Percentiles rank a stretch among this genome's conserved stretches.
These are phyloP conservation scores for Echinometra lucunter DNA, from an alignment of 53 echinoderm and acorn worm species.

Conservation along the genomic window DNA sequence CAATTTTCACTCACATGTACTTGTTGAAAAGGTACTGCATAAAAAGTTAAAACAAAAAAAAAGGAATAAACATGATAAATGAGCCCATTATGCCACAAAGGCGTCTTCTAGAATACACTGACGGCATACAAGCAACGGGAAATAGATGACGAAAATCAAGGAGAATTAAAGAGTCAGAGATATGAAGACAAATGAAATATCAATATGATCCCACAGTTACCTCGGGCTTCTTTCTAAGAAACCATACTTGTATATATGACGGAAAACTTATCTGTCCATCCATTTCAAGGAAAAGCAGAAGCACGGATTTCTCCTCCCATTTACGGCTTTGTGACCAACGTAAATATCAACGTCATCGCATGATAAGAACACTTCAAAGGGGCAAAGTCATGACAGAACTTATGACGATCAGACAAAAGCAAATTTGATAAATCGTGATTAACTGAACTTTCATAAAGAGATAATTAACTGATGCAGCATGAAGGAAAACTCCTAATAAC, in stretches of 20 bases:
- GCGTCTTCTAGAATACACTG: no score
- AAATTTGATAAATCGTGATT: not conserved
- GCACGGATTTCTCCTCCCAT: not conserved
- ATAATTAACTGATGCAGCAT: not conserved
- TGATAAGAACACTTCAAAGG: not conserved
- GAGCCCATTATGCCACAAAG: no score
- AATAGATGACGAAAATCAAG: not conserved
- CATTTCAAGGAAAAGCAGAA: not conserved
- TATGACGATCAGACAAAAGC: not conserved
- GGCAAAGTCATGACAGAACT: not conserved
- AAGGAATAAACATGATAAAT: no score
- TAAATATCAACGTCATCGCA: not conserved
- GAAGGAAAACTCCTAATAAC: not conserved
- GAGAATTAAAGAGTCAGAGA: not conserved
- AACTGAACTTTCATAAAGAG: not conserved
- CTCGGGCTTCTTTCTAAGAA: not conserved
- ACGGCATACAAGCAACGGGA: no score
- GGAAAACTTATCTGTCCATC: not conserved
- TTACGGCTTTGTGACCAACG: not conserved
- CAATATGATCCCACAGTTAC: not conserved
- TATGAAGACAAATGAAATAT: not conserved
- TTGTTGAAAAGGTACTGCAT: no score
- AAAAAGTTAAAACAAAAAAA: no score
- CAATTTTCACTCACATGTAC: no score
- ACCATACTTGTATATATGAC: not conserved